Base-by-base conservation (phyloP, 2,888 invertebrate genomes). In the Pandemis cinnamomeana region DNA sequence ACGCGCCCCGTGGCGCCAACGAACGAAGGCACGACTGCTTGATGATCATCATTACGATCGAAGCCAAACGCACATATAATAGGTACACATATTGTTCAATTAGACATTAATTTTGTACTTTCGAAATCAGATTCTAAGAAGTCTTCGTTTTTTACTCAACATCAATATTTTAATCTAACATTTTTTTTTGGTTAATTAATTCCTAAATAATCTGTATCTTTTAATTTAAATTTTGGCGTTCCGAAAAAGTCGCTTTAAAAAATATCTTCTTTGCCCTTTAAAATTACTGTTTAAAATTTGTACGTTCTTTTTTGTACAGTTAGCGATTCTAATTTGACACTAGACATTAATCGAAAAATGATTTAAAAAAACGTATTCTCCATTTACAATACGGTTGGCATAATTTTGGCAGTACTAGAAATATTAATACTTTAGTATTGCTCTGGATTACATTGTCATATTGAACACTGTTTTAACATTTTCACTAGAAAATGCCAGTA, bases 371-470 rank as follows among this genome's bases (percentile, higher is more conserved):
- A 91, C 87, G 89, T 86, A 86, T 86, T 83, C 84, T 78, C 86
- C 85, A 82, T 89, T 90, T 89, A 92, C 87, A 92, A 92, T 93
- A 94, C 91, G 90, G 93, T 93, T 93, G 93, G 94, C 93, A 92
- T 90, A 87, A 87, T 88, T 91, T 93, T 93, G 94, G 93, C 94
- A 94, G 92, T 92, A 92, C 93, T 93, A 93, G 91, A 92, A 88
- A 93, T 89, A 93, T 92, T 88, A 93, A 93, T 93, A 93, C 91
- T 92, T 93, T 93, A 93, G 92, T 94, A 94, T 94, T 93, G 94
- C 94, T 94, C 92, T 91, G 93, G 87, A 88, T 93, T 93, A 93
- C 94, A 93, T 93, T 92, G 93, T 94, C 93, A 88, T 88, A 82
- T 88, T 93, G 93, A 93, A 93, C 93, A 93, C 93, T 86, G 91